Percentiles rank a stretch among this genome's conserved stretches.
Conservation (phyloP, 2,113 vertebrate species). For the Cyprinodon variegatus region DNA sequence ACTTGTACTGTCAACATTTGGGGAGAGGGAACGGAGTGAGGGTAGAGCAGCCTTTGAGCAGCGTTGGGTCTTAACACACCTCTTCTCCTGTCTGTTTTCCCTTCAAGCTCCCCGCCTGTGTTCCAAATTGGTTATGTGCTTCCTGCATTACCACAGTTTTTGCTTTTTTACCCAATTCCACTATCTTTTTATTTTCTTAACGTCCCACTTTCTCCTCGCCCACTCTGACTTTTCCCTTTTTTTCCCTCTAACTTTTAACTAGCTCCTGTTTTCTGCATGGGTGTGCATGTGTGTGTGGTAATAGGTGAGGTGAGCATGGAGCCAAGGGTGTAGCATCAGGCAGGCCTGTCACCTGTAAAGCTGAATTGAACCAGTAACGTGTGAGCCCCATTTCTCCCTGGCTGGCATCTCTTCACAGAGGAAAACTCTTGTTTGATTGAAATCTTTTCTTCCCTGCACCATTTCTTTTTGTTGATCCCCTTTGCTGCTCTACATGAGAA, state of each 20-base stretch:
- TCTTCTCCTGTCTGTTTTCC: constrained; percentile 72
- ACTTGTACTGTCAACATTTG: constrained; percentile 83
- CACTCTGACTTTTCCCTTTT: constrained; percentile 59
- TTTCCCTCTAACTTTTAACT: constrained; percentile 66
- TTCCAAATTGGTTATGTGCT: constrained; percentile 76
- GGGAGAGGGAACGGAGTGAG: constrained; percentile 67
- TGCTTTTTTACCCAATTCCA: constrained; percentile 67
- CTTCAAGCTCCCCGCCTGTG: constrained; percentile 71
- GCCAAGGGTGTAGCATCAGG: constrained; percentile 71
- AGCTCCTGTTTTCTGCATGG: constrained; percentile 53
- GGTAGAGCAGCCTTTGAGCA: constrained; percentile 81
- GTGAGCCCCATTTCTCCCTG: constrained; percentile 54
- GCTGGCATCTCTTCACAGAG: constrained; percentile 70
- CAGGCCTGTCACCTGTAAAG: constrained; percentile 77
- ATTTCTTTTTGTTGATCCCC: constrained; percentile 65
- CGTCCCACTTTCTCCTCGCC: constrained; percentile 69
- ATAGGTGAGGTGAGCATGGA: constrained; percentile 65
- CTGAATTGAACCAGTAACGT: constrained; percentile 74
- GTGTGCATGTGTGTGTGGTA: constrained; percentile 34
- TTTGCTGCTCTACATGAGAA: constrained; percentile 60
- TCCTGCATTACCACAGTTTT: constrained; percentile 57
- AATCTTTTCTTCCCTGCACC: constrained; percentile 41
- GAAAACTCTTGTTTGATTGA: constrained; percentile 71
- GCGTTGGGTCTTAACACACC: constrained; percentile 76
- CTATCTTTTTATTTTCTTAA: constrained; percentile 68